These are phyloP conservation scores for Phyllostomus hastatus DNA, from an alignment of 2,113 vertebrate genomes.

Conservation along the genomic window DNA sequence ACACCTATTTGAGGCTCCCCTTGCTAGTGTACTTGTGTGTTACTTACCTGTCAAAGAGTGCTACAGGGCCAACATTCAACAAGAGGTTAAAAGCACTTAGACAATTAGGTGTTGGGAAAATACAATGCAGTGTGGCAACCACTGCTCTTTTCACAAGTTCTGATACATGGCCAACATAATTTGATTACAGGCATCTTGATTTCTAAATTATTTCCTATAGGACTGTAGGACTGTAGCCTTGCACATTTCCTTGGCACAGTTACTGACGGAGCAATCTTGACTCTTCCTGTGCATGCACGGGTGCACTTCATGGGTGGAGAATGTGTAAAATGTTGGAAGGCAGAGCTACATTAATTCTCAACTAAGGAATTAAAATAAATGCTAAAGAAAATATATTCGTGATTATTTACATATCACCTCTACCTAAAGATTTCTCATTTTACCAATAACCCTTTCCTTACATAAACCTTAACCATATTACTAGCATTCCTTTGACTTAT, in stretches of 20 bases:
- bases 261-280: background rate
- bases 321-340: slow-evolving; percentile 12
- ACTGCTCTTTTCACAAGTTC: background rate
- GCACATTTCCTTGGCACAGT: background rate
- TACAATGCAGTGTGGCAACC: background rate
- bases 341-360: background rate
- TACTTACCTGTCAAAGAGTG: background rate
- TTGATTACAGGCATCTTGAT: background rate
- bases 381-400: background rate
- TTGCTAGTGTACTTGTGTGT: background rate
- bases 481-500: slow-evolving; percentile 8
- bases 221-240: background rate
- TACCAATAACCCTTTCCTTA: background rate
- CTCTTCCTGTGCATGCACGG: background rate
- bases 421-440: slow-evolving; percentile 5
- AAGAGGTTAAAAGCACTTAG: background rate
- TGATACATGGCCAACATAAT: background rate
- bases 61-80: background rate
- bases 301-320: background rate
- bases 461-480: background rate
- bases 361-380: slow-evolving; percentile 9
- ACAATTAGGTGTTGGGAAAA: background rate
- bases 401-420: background rate
- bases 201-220: background rate
- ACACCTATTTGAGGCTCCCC: background rate